These are phyloP conservation scores for Netelia melanura DNA, from an alignment of 2,888 invertebrate genomes.

Conservation along the genomic window DNA sequence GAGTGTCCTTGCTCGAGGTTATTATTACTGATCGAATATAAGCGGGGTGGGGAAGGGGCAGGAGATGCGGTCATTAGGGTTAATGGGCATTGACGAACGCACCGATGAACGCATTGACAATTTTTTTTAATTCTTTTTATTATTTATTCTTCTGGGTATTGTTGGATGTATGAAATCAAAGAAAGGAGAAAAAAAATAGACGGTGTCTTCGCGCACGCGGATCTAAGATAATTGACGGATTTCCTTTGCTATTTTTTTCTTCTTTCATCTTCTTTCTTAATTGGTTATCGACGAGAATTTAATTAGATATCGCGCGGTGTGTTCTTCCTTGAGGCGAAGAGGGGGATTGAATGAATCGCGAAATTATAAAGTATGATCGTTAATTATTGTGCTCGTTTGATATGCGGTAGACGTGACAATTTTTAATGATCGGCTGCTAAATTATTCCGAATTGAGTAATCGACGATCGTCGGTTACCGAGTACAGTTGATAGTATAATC, in stretches of 20 bases:
- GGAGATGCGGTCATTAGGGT: conserved; percentile 52
- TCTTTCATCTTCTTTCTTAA: conserved; percentile 15
- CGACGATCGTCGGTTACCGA: neutral
- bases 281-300: conserved; percentile 12
- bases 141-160: neutral
- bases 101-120: neutral
- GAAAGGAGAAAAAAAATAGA: conserved; percentile 12
- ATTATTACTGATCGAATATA: conserved; percentile 54
- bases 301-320: neutral
- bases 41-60: neutral
- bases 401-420: neutral
- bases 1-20: conserved; percentile 51
- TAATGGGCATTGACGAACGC: conserved; percentile 42
- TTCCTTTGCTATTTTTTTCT: conserved; percentile 30
- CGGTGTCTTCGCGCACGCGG: conserved; percentile 5
- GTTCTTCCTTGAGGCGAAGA: neutral
- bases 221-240: conserved; percentile 59
- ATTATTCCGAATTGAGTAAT: neutral
- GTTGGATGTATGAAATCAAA: neutral
- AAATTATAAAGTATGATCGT: neutral
- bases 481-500: neutral
- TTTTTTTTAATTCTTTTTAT: neutral
- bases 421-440: neutral
- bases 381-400: conserved; percentile 3
- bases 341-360: neutral